Percentiles rank a stretch among this genome's conserved stretches.
phyloP scores from a whole-genome alignment of 2,797 vertebrate genomes.

The Orientallactaga sibirica region DNA sequence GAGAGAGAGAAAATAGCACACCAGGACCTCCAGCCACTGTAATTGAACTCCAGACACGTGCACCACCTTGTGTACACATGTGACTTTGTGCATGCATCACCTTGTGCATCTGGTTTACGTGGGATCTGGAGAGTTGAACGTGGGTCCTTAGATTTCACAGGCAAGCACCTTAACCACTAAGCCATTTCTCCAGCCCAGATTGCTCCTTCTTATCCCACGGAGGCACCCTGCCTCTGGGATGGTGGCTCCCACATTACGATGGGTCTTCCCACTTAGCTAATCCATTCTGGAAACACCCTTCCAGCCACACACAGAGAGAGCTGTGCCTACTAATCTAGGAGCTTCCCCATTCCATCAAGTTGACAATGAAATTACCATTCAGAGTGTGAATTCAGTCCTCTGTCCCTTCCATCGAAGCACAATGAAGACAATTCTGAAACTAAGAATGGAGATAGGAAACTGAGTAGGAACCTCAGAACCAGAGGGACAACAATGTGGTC shows the following conservation, averaged over 20 bases:
- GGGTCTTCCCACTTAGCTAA: too few relatives aligned
- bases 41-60: too few relatives aligned
- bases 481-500: not conserved
- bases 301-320: too few relatives aligned
- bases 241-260: not conserved
- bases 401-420: not conserved
- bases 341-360: not conserved
- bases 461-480: not conserved
- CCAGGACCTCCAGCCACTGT: too few relatives aligned
- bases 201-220: not conserved
- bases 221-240: not conserved
- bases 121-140: too few relatives aligned
- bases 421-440: conserved; percentile 21
- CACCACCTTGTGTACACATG: too few relatives aligned
- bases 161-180: too few relatives aligned
- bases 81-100: too few relatives aligned
- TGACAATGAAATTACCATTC: not conserved
- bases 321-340: not conserved
- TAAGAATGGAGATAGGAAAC: not conserved
- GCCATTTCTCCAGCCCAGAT: not conserved
- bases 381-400: not conserved
- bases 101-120: too few relatives aligned
- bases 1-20: too few relatives aligned
- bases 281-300: not conserved
- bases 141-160: too few relatives aligned